Evolutionary conservation across 53 echinoderm and acorn worm species (phyloP), one percentile per base, ranked within the genome.

Genomic region (Arbacia lixula): DNA sequence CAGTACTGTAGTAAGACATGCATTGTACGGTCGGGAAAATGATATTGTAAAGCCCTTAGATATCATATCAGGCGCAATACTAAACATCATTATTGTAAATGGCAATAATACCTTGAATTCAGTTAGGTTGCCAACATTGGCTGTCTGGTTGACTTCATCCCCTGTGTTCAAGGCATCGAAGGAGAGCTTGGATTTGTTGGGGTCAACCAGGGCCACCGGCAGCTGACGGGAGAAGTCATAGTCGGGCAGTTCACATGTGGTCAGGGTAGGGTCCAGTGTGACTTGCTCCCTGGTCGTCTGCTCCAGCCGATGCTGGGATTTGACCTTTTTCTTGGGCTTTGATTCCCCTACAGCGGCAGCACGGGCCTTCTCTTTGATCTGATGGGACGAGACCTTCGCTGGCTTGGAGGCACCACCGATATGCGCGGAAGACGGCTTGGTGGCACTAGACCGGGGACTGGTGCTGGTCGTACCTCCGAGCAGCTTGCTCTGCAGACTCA

Each of bases 161-260:
- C 36, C 60, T 36, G 27, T 26, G 58, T 77, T 58, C 56, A 77
- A 36, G 5, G 36, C 58, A 5, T 57, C 78, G 39, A 77, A 77
- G 27, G 58, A 39, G 12, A 27, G 57, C 9, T 3, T 12, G 4
- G n/a, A 77, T 38, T 77, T 58, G 57, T 60, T 50, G 12, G 6
- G 43, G 34, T n/a, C 57, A 11, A 27, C 5, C 40, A 24, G 56
- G 3, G 20, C 60, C 8, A 57, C 38, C 22, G 78, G 78, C 34
- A 77, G 78, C 41, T 81, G 52, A 29, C 82, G 62, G 61, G 82
- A 61, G 64, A 81, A 81, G 64, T 81, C 49, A 49, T 81, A 81
- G 25, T 42, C 49, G 16, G 82, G 82, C 63, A 81, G 64, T 42
- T 63, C 64, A 81, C 82, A 81, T 6, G 82, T 81, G 46, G 82